phyloP scores from a whole-genome alignment of 2,797 vertebrate genomes.

The Danio albolineatus region DNA sequence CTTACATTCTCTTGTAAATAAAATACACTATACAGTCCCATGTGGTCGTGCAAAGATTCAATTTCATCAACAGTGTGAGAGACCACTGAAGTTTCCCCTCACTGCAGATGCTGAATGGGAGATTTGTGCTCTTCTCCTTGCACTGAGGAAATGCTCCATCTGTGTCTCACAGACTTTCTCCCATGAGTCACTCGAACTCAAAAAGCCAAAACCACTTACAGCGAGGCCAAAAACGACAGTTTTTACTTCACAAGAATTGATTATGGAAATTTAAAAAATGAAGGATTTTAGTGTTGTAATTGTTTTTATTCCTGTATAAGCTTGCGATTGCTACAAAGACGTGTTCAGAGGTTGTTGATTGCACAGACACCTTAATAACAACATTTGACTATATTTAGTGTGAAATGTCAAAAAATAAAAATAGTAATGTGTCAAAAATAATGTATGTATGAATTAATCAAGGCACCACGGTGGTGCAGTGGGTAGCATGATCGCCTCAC shows the following conservation, averaged over 20 bases:
- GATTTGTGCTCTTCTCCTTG: conserved; percentile 69
- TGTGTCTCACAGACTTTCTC: conserved; percentile 82
- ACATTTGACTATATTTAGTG: neutral
- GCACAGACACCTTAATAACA: neutral
- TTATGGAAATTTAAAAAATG: conserved; percentile 71
- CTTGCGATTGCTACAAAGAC: neutral
- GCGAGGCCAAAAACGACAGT: conserved; percentile 85
- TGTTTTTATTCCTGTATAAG: conserved; percentile 26
- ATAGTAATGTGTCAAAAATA: too few relatives aligned
- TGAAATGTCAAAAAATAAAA: too few relatives aligned
- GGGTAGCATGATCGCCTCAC: too few relatives aligned
- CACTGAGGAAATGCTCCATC: conserved; percentile 82
- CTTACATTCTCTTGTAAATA: too few relatives aligned
- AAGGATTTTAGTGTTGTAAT: conserved; percentile 65
- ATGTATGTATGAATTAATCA: neutral
- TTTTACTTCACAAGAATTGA: conserved; percentile 79
- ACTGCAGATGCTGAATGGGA: conserved; percentile 70
- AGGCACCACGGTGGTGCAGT: too few relatives aligned
- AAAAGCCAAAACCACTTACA: conserved; percentile 87
- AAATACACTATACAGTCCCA: conserved; percentile 3
- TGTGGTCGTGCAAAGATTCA: conserved; percentile 4
- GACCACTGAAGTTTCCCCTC: conserved; percentile 63
- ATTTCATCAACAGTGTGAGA: conserved; percentile 50
- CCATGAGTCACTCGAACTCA: conserved; percentile 82
- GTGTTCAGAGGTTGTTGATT: neutral